These are phyloP conservation scores for Polylopha cassiicola DNA, from an alignment of 2,888 invertebrate species.

Conservation along the genomic window DNA sequence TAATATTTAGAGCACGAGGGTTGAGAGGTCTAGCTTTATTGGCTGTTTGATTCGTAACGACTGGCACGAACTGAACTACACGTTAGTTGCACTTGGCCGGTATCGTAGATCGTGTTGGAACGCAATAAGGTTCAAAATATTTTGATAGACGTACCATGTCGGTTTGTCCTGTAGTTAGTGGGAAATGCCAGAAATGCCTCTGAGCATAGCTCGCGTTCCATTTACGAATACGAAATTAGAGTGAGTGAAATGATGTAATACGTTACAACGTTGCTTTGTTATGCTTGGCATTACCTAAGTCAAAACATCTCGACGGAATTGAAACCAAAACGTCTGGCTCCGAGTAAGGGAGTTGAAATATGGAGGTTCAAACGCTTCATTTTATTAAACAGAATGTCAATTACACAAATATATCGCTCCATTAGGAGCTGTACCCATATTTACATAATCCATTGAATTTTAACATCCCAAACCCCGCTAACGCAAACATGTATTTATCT, in stretches of 20 bases:
- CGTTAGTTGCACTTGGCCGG: neutral
- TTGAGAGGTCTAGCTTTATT: conserved; percentile 15
- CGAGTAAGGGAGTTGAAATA: too few relatives aligned
- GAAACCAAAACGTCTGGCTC: too few relatives aligned
- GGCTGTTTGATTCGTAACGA: conserved; percentile 9
- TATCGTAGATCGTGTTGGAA: too few relatives aligned
- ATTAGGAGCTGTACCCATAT: conserved; percentile 20
- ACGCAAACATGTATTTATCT: too few relatives aligned
- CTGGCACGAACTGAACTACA: neutral
- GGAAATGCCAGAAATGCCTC: conserved; percentile 18
- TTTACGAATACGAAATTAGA: conserved; percentile 20
- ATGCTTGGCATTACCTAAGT: conserved; percentile 2
- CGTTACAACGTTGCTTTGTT: conserved; percentile 3
- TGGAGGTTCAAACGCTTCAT: conserved; percentile 14
- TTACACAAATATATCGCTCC: conserved; percentile 23
- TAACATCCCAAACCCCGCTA: conserved; percentile 20
- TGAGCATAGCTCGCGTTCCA: conserved; percentile 19
- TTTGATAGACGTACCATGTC: neutral
- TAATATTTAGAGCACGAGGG: conserved; percentile 16
- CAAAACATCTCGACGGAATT: too few relatives aligned
- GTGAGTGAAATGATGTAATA: conserved; percentile 10
- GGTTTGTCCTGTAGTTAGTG: conserved; percentile 3
- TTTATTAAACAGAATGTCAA: conserved; percentile 19
- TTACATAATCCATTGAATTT: conserved; percentile 24
- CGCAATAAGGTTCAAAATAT: conserved; percentile 1